Base-by-base conservation (phyloP, 2,888 invertebrate genomes). In the Syrista parreyssii region DNA sequence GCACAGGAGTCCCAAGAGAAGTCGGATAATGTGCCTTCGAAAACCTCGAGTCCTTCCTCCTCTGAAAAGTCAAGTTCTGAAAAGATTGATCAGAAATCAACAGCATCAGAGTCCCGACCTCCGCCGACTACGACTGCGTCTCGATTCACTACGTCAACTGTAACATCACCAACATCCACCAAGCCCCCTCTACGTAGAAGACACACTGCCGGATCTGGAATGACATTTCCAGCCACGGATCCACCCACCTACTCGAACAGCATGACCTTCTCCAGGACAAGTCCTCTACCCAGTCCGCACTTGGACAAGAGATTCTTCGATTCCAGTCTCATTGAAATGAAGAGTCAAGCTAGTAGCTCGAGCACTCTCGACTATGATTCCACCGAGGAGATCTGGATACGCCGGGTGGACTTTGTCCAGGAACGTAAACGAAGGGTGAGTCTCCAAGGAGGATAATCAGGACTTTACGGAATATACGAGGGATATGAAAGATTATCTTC, bases 241-340 rank as follows among this genome's bases (percentile, higher is more conserved):
- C 91, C 90, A 4, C 91, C 91, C n/a, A 87, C 86, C 11, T 89
- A 91, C 78, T 90, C 89, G n/a, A 87, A 81, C 82, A 91, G 91
- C 79, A 90, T 91, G 91, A 87, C 90, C 68, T 91, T 91, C 79
- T 90, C 90, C 40, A 87, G 90, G 76, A 90, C 91, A 74, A 92
- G 93, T 71, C 92, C 93, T 3, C 86, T 93, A 80, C 92, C 92
- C 35, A 93, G 93, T 87, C 95, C 95, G 3, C 97, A 97, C 91
- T 93, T 95, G 82, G 96, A 96, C 91, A 95, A 95, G 88, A 93
- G 95, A 82, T 97, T 96, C 92, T 97, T 97, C 89, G 97, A 97
- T 92, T 95, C 95, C 84, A 96, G 96, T 82, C 92, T 97, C 83
- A 95, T 97, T 85, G 96, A 96, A 92, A 96, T 97, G 92, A 95